Conservation (phyloP, 2,888 invertebrate genomes). For the Gymnocheta viridis region DNA sequence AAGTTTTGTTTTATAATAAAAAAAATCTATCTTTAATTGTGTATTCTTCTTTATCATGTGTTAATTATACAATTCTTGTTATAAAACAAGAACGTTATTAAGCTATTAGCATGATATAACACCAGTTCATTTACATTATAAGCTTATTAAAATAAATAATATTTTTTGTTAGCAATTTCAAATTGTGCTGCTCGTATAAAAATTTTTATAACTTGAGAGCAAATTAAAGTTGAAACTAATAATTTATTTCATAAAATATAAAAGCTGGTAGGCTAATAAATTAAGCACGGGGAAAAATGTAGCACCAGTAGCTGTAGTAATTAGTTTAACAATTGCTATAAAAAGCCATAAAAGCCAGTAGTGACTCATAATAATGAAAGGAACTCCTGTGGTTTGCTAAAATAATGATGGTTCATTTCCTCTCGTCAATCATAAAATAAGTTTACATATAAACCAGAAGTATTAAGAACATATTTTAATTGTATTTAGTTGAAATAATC, state of each 20-base stretch:
- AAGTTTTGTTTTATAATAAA: neutral
- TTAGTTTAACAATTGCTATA: conserved; percentile 3
- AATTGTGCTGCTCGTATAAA: conserved; percentile 6
- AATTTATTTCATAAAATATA: neutral
- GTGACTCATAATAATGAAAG: neutral
- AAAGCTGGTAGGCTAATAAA: neutral
- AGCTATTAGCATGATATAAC: neutral
- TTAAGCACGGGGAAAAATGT: neutral
- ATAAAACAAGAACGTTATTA: neutral
- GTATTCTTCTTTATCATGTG: neutral
- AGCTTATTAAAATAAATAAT: conserved; percentile 8
- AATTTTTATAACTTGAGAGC: conserved; percentile 4
- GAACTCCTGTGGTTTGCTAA: neutral
- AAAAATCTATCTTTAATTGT: neutral
- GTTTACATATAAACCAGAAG: neutral
- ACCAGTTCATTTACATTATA: conserved; percentile 24
- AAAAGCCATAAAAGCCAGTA: neutral
- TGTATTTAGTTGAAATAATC: neutral
- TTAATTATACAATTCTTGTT: conserved; percentile 15
- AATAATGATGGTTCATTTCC: neutral
- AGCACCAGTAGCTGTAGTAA: conserved; percentile 10
- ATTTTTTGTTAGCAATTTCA: neutral
- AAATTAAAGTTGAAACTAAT: conserved; percentile 16
- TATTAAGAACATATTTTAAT: neutral
- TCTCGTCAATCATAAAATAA: neutral